Percentiles rank a stretch among this genome's conserved stretches.
Evolutionary conservation across 2,113 vertebrate genomes (phyloP).

Genomic region (Oxygymnocypris stewartii): DNA sequence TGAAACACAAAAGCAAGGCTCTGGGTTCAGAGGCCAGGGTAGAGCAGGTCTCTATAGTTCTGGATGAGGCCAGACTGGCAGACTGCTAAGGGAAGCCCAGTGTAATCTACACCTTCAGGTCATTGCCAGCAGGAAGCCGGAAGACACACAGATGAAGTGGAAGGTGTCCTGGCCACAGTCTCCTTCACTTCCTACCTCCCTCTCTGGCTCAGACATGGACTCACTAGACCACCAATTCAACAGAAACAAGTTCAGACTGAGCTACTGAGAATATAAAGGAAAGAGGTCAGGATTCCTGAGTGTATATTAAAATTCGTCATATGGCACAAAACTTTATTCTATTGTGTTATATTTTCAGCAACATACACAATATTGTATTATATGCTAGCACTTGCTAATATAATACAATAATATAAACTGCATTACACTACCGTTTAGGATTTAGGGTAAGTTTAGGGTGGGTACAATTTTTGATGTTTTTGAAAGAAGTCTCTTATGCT

Average conservation of each 20-base stretch:
- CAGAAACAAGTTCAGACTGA: not conserved
- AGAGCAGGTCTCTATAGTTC: constrained; percentile 44
- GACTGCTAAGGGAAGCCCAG: constrained; percentile 65
- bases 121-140: constrained; percentile 59
- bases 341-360: not conserved
- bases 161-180: constrained; percentile 35
- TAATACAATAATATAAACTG: not conserved
- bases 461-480: not conserved
- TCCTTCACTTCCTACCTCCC: not conserved
- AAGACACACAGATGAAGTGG: constrained; percentile 29
- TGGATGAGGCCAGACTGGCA: constrained; percentile 38
- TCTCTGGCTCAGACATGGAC: constrained; percentile 18
- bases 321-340: not conserved
- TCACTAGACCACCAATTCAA: not conserved
- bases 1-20: constrained; percentile 23
- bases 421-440: not conserved
- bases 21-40: constrained; percentile 27
- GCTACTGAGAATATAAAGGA: not conserved
- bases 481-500: not conserved
- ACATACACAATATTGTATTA: not conserved
- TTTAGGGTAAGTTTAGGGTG: not conserved
- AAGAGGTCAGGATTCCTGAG: not conserved
- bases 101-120: constrained; percentile 74
- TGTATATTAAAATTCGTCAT: not conserved
- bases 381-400: not conserved